Evolutionary conservation across 2,113 vertebrate genomes (phyloP), one percentile per base, ranked within the genome.

Genomic region (Chloropsis hardwickii): DNA sequence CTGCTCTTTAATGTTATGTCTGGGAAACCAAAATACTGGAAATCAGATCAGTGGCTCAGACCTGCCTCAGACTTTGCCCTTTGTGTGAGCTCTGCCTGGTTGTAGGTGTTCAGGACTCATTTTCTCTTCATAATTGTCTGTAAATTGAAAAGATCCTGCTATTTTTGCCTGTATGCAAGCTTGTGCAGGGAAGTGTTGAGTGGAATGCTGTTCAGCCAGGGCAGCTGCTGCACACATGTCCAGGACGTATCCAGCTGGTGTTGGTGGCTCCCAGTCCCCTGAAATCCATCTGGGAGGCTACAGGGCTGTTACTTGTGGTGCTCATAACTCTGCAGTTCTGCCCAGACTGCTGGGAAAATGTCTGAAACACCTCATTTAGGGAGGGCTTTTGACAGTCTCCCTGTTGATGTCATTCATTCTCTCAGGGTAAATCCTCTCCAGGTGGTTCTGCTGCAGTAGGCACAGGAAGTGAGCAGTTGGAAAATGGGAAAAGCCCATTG

Each of bases 21-120:
- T 77, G 56, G 64, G 64, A 90, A 83, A 74, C 19, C 16, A 80
- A 23, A 82, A 31, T 27, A 16, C 5, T 56, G 69, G 33, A 66
- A 89, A 84, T 22, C 27, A 45, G 58, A 74, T 66, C 33, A 50
- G 50, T 40, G 48, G 48, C 40, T 60, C 27, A 47, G 44, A 84
- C 48, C 42, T 78, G 27, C 5, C 4, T 47, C 42, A 51, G 76
- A 33, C 29, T 16, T 33, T 81, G 64, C 47, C 50, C 42, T 81
- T 62, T 83, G 54, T 61, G 56, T 44, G 44, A 93, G 76, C 35
- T 83, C 31, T 88, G 47, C 25, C 54, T 86, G 35, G 5, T 6
- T 51, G 1, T 64, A 62, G 39, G 54, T 74, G 33, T 39, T 29
- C 14, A 33, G 45, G 33, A 20, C 39, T 60, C 0, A 0, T 33